Base-by-base conservation (phyloP, 1,140 invertebrate species). In the Odontomachus brunneus region DNA sequence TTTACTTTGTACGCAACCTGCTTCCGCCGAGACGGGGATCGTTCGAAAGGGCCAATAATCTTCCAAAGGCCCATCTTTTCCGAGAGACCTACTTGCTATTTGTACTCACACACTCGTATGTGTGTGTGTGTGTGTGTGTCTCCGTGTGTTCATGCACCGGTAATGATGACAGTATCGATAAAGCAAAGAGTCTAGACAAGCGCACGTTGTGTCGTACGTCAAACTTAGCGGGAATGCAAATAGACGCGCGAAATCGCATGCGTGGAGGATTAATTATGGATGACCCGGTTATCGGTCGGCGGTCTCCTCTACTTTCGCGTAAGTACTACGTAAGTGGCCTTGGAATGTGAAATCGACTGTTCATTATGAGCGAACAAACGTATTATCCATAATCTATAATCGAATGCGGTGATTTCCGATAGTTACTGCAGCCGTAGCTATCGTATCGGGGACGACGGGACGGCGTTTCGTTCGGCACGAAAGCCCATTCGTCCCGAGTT, bases 231-330 rank as follows among this genome's bases (percentile, higher is more conserved):
- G n/a, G 22, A 22, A 80, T 33, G 75, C 65, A 71, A 69, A 71
- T 69, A 59, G 26, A 69, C 55, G 48, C 62, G 19, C 60, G 62
- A 69, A 80, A 71, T 33, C n/a, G 29, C 33, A 11, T 26, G 14
- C 19, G 29, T 44, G 9, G 7, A 14, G 17, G 48, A 80, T 80
- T 24, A 71, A 80, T 80, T 71, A 80, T 80, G 63, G 14, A 57
- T 71, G 62, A 76, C 24, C 17, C 33, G 33, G 17, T 57, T 57
- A 51, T 17, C 63, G 33, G 26, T 44, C 38, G 17, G 19, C 73
- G 24, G n/a, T 55, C 19, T n/a, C 26, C 44, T 66, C 48, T 11
- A 11, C 15, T 17, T 26, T 48, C 72, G 9, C 19, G 19, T 55
- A 74, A 74, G 22, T 62, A 63, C 24, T 53, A 48, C 38, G 17